Percentiles rank a stretch among this genome's conserved stretches.
Conservation (phyloP, 2,797 vertebrate genomes). For the Amblyraja radiata region DNA sequence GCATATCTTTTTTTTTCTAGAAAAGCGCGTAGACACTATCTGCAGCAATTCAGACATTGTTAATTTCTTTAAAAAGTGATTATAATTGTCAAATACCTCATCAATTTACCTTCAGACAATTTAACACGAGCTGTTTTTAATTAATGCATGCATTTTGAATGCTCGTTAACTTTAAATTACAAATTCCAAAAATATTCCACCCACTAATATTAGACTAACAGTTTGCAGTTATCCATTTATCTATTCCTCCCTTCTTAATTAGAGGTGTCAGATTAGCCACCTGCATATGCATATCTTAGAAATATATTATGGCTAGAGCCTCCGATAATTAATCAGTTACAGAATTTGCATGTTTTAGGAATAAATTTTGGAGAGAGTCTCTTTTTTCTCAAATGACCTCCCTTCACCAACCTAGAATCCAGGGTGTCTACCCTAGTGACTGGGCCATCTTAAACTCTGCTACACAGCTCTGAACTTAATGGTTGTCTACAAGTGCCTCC, state of each 20-base stretch:
- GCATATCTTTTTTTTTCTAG: neutral
- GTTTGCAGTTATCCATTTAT: neutral
- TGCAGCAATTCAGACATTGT: neutral
- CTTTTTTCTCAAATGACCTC: neutral
- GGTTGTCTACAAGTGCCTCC: neutral
- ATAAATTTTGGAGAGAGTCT: neutral
- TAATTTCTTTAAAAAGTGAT: neutral
- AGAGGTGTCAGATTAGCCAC: neutral
- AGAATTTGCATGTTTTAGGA: neutral
- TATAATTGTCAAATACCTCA: neutral
- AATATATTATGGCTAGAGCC: neutral
- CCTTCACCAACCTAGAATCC: neutral
- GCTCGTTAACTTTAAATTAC: neutral
- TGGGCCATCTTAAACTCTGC: neutral
- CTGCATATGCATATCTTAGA: neutral
- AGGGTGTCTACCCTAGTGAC: neutral
- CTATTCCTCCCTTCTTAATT: neutral
- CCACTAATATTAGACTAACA: neutral
- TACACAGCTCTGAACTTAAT: neutral
- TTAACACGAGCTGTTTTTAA: neutral
- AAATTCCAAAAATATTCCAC: neutral
- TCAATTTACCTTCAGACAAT: neutral
- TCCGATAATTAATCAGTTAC: neutral
- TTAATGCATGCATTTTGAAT: neutral
- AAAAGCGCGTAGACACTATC: neutral